These are phyloP conservation scores for Digitonthophagus gazella DNA, from an alignment of 2,888 invertebrate species.

Conservation along the genomic window DNA sequence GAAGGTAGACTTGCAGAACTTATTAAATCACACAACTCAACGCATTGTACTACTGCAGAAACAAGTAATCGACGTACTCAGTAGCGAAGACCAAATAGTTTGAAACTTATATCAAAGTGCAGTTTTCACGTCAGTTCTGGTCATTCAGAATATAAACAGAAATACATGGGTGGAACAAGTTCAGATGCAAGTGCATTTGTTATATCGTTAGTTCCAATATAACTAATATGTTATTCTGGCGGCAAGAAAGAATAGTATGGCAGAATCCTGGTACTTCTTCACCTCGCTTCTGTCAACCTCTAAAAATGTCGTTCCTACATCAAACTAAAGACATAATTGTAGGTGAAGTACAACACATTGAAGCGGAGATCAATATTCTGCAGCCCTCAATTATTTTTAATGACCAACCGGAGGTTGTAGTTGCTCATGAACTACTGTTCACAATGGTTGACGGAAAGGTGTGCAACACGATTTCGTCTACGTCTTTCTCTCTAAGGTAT, in stretches of 20 bases:
- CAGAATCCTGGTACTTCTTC: slow-evolving; percentile 32
- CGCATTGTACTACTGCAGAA: slow-evolving; percentile 27
- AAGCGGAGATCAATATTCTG: no score
- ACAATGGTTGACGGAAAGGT: not conserved
- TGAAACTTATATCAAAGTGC: slow-evolving; percentile 33
- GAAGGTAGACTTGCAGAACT: slow-evolving; percentile 31
- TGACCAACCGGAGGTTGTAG: no score
- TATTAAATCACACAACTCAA: slow-evolving; percentile 32
- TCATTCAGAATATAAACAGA: slow-evolving; percentile 29
- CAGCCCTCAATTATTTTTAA: no score
- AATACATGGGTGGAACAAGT: slow-evolving; percentile 25
- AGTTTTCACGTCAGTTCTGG: slow-evolving; percentile 32
- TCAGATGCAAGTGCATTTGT: slow-evolving; percentile 26
- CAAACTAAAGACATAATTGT: slow-evolving; percentile 23
- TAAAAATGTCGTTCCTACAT: slow-evolving; percentile 30
- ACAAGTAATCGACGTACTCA: slow-evolving; percentile 22
- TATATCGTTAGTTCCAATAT: slow-evolving; percentile 32
- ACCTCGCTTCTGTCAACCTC: slow-evolving; percentile 30
- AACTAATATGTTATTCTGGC: no score
- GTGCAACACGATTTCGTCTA: not conserved
- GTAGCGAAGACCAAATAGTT: slow-evolving; percentile 17
- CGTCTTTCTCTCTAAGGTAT: not conserved
- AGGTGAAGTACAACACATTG: slow-evolving; percentile 20
- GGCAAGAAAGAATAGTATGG: no score
- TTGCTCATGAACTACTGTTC: no score